Evolutionary conservation across 2,888 invertebrate genomes (phyloP), one percentile per base, ranked within the genome.

Genomic region (Eupithecia vulgata): DNA sequence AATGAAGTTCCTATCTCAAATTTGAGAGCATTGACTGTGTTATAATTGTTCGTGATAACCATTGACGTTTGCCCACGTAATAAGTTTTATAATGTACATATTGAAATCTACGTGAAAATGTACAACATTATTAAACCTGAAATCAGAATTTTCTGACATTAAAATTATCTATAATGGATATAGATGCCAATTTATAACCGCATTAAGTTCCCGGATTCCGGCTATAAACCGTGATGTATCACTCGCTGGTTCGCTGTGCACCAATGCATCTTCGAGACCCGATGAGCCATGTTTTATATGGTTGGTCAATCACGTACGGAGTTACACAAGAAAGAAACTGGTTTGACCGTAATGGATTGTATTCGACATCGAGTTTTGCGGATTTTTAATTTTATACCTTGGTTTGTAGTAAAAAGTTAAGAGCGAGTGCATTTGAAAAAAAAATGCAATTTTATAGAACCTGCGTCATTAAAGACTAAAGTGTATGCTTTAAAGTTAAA

Each of bases 181-280:
- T n/a, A n/a, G n/a, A n/a, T 25, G 40, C 40, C 65, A 25, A 69
- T 74, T 76, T 74, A 70, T 72, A 34, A 64, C 25, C 21, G 65
- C 40, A 42, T 42, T 65, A 65, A 37, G 40, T 37, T 37, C 21
- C 40, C 21, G 59, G 45, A 61, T 70, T 74, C 76, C 37, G 68
- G 75, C 76, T 74, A 77, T 79, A 77, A 78, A 75, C 78, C 70
- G 73, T 79, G 78, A 79, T 79, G 76, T 78, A 78, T 79, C 73
- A 75, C 76, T 73, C 52, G 61, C 57, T 57, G 57, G 64, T 70
- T 70, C 48, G 35, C 57, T 59, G 30, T 64, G 73, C 73, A 69
- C 65, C 48, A 57, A 57, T 57, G 57, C 57, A 57, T 57, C 25
- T 12, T 57, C 57, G 25, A 12, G 74, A 62, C 70, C 69, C 62